A percentile compares a stretch with the other conserved stretches of the same genome.
Evolutionary conservation across 2,888 invertebrate genomes (phyloP).

Genomic region (Ophion costatus): DNA sequence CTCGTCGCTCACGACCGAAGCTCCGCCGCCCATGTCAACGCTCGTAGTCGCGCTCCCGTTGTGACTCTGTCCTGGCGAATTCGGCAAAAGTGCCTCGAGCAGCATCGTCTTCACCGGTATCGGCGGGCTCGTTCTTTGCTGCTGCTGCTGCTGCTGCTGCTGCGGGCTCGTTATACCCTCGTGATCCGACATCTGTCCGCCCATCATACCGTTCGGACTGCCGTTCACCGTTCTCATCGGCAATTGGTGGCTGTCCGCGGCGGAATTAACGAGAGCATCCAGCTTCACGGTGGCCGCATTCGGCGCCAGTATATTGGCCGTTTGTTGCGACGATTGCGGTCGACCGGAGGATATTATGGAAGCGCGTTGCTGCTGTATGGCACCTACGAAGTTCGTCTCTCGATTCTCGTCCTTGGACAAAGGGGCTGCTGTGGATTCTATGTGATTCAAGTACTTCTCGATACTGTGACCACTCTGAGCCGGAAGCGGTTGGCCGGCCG

Average conservation of each 20-base stretch:
- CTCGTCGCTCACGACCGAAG: conserved; percentile 72
- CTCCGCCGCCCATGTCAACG: conserved; percentile 54
- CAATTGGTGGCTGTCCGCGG: conserved; percentile 85
- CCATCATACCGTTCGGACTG: conserved; percentile 82
- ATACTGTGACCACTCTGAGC: conserved; percentile 86
- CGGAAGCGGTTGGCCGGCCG: conserved; percentile 83
- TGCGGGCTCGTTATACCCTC: conserved; percentile 76
- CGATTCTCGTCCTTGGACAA: conserved; percentile 73
- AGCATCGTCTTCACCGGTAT: conserved; percentile 91
- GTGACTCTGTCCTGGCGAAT: conserved; percentile 55
- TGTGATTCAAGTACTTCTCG: conserved; percentile 86
- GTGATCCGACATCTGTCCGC: conserved; percentile 82
- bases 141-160: conserved; percentile 79
- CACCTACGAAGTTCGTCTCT: conserved; percentile 70
- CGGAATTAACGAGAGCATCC: conserved; percentile 87
- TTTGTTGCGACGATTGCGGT: conserved; percentile 65
- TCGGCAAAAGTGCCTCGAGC: conserved; percentile 86
- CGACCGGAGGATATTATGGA: conserved; percentile 78
- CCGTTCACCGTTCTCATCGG: conserved; percentile 79
- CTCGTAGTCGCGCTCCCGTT: conserved; percentile 58
- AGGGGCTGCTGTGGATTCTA: conserved; percentile 80
- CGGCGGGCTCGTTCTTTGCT: conserved; percentile 85
- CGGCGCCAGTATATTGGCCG: conserved; percentile 78
- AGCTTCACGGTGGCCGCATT: conserved; percentile 83
- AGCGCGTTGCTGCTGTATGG: conserved; percentile 78